These are phyloP conservation scores for Xylocopa sonorina DNA, from an alignment of 1,140 invertebrate species.

Conservation along the genomic window DNA sequence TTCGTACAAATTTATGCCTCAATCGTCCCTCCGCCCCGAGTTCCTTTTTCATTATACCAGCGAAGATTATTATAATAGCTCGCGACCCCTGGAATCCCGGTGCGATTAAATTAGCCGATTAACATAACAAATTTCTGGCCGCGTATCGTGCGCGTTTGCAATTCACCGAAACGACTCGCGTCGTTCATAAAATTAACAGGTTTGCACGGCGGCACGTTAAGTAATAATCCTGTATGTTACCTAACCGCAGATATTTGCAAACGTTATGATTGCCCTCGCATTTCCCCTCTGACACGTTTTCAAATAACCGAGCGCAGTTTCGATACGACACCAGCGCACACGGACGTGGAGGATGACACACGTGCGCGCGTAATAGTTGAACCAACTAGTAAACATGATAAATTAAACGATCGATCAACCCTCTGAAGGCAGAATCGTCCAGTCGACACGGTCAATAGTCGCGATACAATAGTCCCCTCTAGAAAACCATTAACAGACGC, in stretches of 20 bases:
- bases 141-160: background rate
- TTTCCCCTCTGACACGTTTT: background rate
- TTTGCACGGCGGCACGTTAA: background rate
- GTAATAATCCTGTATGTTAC: constrained; percentile 2
- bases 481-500: too few species aligned
- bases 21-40: too few species aligned
- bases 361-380: too few species aligned
- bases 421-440: too few species aligned
- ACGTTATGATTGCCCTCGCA: background rate
- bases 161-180: background rate
- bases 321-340: background rate
- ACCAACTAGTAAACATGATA: too few species aligned
- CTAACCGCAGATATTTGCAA: constrained; percentile 1
- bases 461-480: too few species aligned
- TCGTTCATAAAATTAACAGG: constrained; percentile 2
- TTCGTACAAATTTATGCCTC: too few species aligned
- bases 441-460: too few species aligned
- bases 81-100: background rate
- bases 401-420: too few species aligned
- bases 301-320: background rate
- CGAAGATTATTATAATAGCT: too few species aligned
- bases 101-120: background rate
- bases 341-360: too few species aligned
- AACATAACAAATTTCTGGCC: background rate
- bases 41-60: too few species aligned